Conservation (phyloP, 1,140 invertebrate genomes). For the Neodiprion fabricii region DNA sequence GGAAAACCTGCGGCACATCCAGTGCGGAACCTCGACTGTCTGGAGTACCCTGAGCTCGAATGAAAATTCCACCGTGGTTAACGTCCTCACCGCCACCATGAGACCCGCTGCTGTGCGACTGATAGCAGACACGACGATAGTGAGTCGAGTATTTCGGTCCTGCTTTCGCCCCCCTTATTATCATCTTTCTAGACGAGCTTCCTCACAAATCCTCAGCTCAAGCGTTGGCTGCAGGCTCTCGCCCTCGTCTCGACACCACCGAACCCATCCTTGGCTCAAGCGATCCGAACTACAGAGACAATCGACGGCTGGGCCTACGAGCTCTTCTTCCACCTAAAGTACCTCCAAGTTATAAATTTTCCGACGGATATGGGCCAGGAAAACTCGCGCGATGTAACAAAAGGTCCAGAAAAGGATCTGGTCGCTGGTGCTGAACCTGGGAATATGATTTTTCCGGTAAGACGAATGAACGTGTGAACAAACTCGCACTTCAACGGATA, state of each 20-base stretch:
- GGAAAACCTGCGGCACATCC: slow-evolving; percentile 32
- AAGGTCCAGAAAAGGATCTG: too few relatives aligned
- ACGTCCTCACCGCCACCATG: slow-evolving; percentile 42
- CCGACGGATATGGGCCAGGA: background rate
- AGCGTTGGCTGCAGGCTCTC: slow-evolving; percentile 48
- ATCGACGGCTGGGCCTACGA: slow-evolving; percentile 55
- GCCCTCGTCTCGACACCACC: slow-evolving; percentile 23
- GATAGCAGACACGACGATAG: slow-evolving; percentile 47
- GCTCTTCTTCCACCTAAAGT: slow-evolving; percentile 52
- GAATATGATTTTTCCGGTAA: too few relatives aligned
- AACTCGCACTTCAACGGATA: too few relatives aligned
- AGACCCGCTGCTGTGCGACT: slow-evolving; percentile 47
- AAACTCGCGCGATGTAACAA: background rate
- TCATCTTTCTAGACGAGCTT: background rate
- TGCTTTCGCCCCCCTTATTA: slow-evolving; percentile 7
- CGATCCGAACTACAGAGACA: slow-evolving; percentile 43
- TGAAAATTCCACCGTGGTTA: slow-evolving; percentile 42
- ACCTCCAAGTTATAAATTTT: slow-evolving; percentile 32
- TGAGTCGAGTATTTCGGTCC: slow-evolving; percentile 28
- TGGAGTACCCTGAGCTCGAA: slow-evolving; percentile 40
- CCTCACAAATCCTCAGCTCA: slow-evolving; percentile 35
- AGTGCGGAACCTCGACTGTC: slow-evolving; percentile 38
- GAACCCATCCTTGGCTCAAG: slow-evolving; percentile 38
- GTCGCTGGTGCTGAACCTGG: too few relatives aligned
- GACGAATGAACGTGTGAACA: too few relatives aligned